Percentiles rank a stretch among this genome's conserved stretches.
Conservation (phyloP, 1,140 invertebrate genomes). For the Oreohelix idahoensis region DNA sequence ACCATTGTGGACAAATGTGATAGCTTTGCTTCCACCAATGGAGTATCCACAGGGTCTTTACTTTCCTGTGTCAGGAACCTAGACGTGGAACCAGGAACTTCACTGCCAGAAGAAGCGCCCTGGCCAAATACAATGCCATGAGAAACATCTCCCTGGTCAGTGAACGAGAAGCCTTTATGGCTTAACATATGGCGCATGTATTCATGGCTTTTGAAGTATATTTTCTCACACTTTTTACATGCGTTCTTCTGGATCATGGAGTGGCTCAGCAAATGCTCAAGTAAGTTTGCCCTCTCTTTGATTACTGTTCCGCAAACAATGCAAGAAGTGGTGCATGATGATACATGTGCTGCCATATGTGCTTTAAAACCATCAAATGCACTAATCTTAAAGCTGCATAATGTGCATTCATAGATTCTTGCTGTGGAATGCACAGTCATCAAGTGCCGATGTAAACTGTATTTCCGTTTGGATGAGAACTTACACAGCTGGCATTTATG, state of each 20-base stretch:
- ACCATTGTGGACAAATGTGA: not conserved
- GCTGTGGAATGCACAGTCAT: not conserved
- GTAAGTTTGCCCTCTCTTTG: not conserved
- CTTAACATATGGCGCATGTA: conserved; percentile 4
- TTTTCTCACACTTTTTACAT: not conserved
- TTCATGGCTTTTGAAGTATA: not conserved
- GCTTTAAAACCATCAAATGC: not conserved
- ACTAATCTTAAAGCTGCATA: conserved; percentile 10
- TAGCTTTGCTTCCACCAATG: not conserved
- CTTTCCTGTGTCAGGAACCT: too few relatives aligned
- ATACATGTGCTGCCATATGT: not conserved
- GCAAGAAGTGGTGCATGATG: not conserved
- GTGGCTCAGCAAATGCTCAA: conserved; percentile 10
- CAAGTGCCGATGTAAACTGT: not conserved
- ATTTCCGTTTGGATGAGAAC: not conserved
- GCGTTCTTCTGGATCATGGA: not conserved
- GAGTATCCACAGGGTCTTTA: not conserved
- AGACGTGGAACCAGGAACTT: not conserved
- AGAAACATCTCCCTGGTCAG: not conserved
- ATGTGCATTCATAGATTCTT: not conserved
- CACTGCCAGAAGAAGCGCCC: not conserved
- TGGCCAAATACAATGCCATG: not conserved
- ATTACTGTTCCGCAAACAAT: not conserved
- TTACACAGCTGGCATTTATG: not conserved
- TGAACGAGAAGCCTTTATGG: not conserved